A percentile compares a stretch with the other conserved stretches of the same genome.
These are phyloP conservation scores for Cyprinodon variegatus DNA, from an alignment of 2,113 vertebrate species.

Conservation along the genomic window DNA sequence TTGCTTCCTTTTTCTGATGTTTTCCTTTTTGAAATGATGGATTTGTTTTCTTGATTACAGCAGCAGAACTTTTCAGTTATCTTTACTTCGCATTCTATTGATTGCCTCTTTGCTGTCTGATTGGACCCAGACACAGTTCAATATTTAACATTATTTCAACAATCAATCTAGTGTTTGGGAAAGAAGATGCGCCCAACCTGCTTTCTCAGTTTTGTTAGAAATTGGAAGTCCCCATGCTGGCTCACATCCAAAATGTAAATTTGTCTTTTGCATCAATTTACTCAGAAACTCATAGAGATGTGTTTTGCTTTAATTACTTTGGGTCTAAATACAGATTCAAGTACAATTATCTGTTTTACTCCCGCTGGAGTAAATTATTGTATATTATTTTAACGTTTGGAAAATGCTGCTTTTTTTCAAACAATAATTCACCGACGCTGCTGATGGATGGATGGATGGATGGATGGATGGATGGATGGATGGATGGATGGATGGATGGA, in stretches of 20 bases:
- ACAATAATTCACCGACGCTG: too few relatives aligned
- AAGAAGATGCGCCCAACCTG: conserved; percentile 18
- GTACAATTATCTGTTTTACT: conserved; percentile 19
- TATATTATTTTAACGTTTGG: not conserved
- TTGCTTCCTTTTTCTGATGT: conserved; percentile 16
- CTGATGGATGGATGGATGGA: too few relatives aligned
- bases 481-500: too few relatives aligned
- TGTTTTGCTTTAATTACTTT: conserved; percentile 17
- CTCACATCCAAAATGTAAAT: conserved; percentile 30
- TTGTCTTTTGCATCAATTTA: conserved; percentile 28
- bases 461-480: too few relatives aligned
- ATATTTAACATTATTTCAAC: conserved; percentile 44
- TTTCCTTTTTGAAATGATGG: conserved; percentile 29
- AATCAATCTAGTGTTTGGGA: conserved; percentile 47
- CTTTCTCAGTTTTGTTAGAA: conserved; percentile 33
- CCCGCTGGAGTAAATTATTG: conserved; percentile 30
- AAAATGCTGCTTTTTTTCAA: not conserved
- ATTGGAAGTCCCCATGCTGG: conserved; percentile 37
- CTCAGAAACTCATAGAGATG: conserved; percentile 16
- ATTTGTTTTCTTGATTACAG: conserved; percentile 27
- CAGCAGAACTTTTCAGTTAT: conserved; percentile 27
- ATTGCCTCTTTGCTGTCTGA: conserved; percentile 36
- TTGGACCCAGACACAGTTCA: conserved; percentile 35
- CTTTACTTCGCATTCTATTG: conserved; percentile 39
- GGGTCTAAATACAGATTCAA: conserved; percentile 21